Conservation (phyloP, 64 coral and sea anemone genomes). For the Porites australiensis region DNA sequence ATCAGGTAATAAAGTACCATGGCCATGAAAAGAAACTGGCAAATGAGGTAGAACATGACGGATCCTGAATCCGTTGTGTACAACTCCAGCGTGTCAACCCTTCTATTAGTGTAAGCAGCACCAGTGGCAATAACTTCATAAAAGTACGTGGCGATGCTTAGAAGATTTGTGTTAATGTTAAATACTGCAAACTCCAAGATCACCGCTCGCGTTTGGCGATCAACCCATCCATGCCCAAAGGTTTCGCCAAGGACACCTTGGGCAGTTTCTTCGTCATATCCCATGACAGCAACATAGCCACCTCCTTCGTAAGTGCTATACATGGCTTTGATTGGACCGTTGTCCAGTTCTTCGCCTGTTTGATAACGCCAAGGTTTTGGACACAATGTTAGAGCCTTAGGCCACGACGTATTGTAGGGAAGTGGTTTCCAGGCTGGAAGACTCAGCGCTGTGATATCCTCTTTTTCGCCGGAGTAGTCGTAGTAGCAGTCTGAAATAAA, state of each 20-base stretch:
- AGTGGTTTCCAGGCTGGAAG: background rate
- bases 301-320: constrained; percentile 13
- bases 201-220: constrained; percentile 55
- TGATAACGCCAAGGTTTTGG: constrained; percentile 54
- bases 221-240: constrained; percentile 40
- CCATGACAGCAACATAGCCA: constrained; percentile 62
- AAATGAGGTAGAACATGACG: background rate
- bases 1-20: constrained; percentile 3
- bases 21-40: background rate
- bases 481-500: background rate
- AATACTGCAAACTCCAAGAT: constrained; percentile 53
- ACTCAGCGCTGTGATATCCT: background rate
- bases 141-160: constrained; percentile 47
- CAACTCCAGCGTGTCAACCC: constrained; percentile 46
- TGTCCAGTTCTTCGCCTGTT: constrained; percentile 16
- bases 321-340: constrained; percentile 15
- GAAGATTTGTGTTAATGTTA: constrained; percentile 59
- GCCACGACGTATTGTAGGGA: background rate
- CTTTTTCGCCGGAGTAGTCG: background rate
- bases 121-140: constrained; percentile 42
- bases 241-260: constrained; percentile 21
- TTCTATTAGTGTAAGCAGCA: constrained; percentile 7
- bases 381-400: background rate
- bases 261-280: constrained; percentile 53
- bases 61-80: constrained; percentile 14